A percentile compares a stretch with the other conserved stretches of the same genome.
phyloP scores from a whole-genome alignment of 2,888 invertebrate species.

The Blastobasis lacticolella region DNA sequence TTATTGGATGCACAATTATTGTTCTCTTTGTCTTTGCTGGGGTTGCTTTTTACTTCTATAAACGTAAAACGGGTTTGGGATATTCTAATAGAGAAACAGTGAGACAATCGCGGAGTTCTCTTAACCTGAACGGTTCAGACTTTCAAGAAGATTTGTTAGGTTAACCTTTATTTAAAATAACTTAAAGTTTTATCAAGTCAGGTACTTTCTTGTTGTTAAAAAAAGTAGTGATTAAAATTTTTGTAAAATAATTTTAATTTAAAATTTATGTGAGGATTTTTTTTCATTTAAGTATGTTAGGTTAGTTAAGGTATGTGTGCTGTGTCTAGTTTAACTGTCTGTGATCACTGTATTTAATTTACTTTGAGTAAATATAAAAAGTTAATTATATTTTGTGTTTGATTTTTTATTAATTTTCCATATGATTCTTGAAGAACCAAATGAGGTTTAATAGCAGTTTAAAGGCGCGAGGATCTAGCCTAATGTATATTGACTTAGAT shows the following conservation, averaged over 20 bases:
- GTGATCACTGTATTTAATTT: too few species aligned
- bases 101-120: slow-evolving; percentile 30
- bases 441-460: too few species aligned
- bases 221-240: not conserved
- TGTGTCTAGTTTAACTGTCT: not conserved
- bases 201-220: slow-evolving; percentile 8
- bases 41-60: not conserved
- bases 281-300: not conserved
- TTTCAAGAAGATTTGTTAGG: slow-evolving; percentile 26
- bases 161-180: not conserved
- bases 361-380: too few species aligned
- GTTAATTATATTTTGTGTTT: too few species aligned
- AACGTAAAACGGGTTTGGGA: slow-evolving; percentile 3
- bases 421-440: too few species aligned
- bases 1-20: slow-evolving; percentile 27
- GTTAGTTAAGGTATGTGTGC: not conserved
- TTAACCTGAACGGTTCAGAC: slow-evolving; percentile 34
- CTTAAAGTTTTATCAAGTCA: slow-evolving; percentile 8
- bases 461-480: too few species aligned
- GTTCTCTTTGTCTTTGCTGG: slow-evolving; percentile 22
- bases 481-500: too few species aligned
- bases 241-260: not conserved
- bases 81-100: slow-evolving; percentile 23
- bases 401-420: too few species aligned
- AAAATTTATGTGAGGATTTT: not conserved